These are phyloP conservation scores for Strongylocentrotus purpuratus DNA, from an alignment of 35 echinoderm and acorn worm species.

Conservation along the genomic window DNA sequence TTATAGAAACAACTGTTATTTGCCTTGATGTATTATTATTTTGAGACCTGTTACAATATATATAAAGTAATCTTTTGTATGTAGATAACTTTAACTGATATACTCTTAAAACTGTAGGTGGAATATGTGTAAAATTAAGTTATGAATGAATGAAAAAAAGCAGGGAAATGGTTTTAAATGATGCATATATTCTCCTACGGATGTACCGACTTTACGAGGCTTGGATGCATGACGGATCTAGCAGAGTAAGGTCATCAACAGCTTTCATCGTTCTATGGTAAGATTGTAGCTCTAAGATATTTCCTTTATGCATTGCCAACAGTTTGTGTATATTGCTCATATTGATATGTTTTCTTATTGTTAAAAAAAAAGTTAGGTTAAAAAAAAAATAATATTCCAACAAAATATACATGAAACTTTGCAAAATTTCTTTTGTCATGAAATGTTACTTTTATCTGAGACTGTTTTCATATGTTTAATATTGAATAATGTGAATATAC, in stretches of 20 bases:
- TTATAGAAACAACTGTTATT: not conserved
- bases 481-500: not conserved
- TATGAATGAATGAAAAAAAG: not conserved
- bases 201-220: not conserved
- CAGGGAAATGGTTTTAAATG: constrained; percentile 25
- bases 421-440: not conserved
- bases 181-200: constrained; percentile 11
- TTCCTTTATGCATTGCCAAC: not conserved
- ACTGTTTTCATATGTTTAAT: constrained; percentile 6
- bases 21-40: constrained; percentile 13
- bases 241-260: not conserved
- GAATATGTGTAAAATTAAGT: not conserved
- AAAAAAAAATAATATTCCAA: not conserved
- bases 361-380: not conserved
- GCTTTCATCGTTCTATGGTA: not conserved
- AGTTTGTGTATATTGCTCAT: not conserved
- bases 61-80: not conserved
- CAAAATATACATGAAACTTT: constrained; percentile 4
- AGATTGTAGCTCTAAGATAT: not conserved
- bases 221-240: not conserved
- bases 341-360: not conserved
- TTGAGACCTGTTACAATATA: not conserved
- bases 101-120: not conserved
- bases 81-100: not conserved
- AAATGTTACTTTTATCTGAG: not conserved